Conservation (phyloP, 2,797 vertebrate genomes). For the Sebastes iracundus region DNA sequence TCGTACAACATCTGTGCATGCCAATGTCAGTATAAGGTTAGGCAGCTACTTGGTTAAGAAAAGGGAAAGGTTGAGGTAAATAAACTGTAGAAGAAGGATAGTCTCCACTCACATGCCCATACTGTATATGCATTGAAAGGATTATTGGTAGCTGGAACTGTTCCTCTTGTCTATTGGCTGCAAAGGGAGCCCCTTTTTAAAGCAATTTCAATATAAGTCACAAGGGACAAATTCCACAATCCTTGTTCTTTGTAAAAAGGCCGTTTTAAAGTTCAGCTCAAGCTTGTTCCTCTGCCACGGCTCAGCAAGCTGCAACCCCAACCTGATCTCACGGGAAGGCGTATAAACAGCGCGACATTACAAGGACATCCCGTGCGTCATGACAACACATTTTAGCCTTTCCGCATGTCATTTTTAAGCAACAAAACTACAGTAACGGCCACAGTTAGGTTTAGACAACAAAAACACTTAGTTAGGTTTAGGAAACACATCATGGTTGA, state of each 20-base stretch:
- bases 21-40: neutral
- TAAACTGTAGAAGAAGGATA: neutral
- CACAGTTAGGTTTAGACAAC: too few species aligned
- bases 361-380: too few species aligned
- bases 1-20: neutral
- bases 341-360: too few species aligned
- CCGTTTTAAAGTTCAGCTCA: neutral
- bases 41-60: neutral
- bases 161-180: neutral
- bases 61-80: neutral
- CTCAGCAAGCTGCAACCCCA: neutral
- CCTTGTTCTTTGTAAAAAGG: conserved; percentile 11
- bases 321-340: too few species aligned
- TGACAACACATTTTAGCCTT: too few species aligned
- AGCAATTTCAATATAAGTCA: neutral
- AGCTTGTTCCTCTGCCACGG: neutral
- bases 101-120: neutral
- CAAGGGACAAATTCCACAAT: neutral
- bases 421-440: too few species aligned
- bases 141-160: neutral
- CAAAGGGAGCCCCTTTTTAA: neutral
- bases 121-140: neutral
- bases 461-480: too few species aligned
- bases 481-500: too few species aligned
- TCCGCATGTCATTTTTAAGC: too few species aligned